Conservation (phyloP, 2,797 vertebrate genomes). For the Siniperca obscura region DNA sequence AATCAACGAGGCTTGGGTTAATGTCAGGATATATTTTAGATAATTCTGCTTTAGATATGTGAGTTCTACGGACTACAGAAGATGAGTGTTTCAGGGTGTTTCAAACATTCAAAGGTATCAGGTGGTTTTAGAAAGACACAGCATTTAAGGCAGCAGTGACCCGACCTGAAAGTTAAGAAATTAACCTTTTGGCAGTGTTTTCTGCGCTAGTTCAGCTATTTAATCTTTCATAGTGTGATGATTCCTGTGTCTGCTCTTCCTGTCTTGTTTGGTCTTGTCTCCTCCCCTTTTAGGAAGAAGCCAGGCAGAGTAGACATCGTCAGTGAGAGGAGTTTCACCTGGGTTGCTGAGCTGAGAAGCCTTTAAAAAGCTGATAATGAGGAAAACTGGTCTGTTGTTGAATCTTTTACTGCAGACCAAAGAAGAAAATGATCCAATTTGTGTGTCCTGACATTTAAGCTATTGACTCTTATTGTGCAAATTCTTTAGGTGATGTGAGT, state of each 20-base stretch:
- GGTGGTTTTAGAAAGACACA: neutral
- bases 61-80: neutral
- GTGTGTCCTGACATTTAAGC: neutral
- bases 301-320: no score
- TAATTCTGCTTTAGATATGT: neutral
- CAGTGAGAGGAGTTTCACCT: no score
- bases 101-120: neutral
- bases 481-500: neutral
- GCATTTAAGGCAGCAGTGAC: neutral
- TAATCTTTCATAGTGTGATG: neutral
- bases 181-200: neutral
- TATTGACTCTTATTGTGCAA: neutral
- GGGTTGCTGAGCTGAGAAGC: no score
- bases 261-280: no score
- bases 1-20: neutral
- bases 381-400: neutral
- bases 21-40: neutral
- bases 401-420: neutral
- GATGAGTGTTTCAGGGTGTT: neutral
- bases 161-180: constrained; percentile 11
- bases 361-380: neutral
- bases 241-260: no score
- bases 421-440: neutral
- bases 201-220: neutral
- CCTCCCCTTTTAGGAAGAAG: no score